Conservation (phyloP, 1,140 invertebrate genomes). For the Leucophenga varia region DNA sequence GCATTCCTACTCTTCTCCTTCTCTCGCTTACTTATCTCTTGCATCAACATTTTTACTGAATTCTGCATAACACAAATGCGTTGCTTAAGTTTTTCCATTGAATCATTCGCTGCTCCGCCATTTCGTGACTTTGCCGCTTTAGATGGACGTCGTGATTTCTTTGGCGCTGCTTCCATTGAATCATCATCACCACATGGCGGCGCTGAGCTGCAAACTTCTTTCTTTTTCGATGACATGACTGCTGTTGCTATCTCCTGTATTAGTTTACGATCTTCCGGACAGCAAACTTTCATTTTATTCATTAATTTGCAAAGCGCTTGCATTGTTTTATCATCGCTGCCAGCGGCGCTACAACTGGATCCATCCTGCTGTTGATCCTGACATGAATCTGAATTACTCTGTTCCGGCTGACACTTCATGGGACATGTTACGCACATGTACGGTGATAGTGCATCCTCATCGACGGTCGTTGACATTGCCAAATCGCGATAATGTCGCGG, state of each 20-base stretch:
- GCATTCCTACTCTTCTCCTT: constrained; percentile 2
- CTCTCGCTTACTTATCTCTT: constrained; percentile 35
- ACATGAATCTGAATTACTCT: no score
- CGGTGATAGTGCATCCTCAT: constrained; percentile 43
- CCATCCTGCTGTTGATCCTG: constrained; percentile 17
- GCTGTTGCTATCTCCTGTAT: constrained; percentile 42
- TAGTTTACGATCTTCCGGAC: constrained; percentile 44
- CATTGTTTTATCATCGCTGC: constrained; percentile 33
- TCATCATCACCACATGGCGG: constrained; percentile 16
- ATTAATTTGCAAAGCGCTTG: constrained; percentile 38
- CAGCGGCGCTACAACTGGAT: no score
- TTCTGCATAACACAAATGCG: constrained; percentile 40
- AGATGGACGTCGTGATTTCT: no score
- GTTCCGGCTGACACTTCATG: no score
- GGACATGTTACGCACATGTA: constrained; percentile 8
- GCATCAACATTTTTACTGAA: constrained; percentile 38
- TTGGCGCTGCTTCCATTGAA: constrained; percentile 42
- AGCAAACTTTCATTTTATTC: constrained; percentile 47
- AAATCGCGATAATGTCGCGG: constrained; percentile 38
- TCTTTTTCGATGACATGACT: constrained; percentile 28
- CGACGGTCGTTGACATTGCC: constrained; percentile 39
- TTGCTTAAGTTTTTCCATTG: constrained; percentile 38
- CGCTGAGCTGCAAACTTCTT: constrained; percentile 23
- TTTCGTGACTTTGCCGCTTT: no score
- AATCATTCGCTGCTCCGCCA: no score